A percentile compares a stretch with the other conserved stretches of the same genome.
Evolutionary conservation across 2,888 invertebrate genomes (phyloP).

Genomic region (Rhamphomyia laevipes): DNA sequence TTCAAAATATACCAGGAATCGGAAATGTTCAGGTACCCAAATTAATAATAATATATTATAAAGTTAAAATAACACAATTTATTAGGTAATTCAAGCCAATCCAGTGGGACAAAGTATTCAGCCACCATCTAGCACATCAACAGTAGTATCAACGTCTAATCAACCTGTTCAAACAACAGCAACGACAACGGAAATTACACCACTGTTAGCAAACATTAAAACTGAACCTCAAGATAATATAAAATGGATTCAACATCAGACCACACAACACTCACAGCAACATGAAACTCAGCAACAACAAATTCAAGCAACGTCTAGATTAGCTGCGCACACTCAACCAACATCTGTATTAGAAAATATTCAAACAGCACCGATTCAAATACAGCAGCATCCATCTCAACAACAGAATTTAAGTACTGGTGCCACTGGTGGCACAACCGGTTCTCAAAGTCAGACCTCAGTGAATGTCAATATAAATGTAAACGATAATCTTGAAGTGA

Average conservation of each 20-base stretch:
- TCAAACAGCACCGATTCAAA: constrained; percentile 14
- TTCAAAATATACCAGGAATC: constrained; percentile 66
- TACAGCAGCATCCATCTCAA: constrained; percentile 28
- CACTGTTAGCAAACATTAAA: constrained; percentile 19
- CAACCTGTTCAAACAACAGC: constrained; percentile 20
- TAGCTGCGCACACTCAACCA: too few species aligned
- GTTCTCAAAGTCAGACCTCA: constrained; percentile 22
- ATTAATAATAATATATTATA: too few species aligned
- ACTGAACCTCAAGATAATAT: constrained; percentile 31
- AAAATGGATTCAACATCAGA: constrained; percentile 11
- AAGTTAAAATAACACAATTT: constrained; percentile 13
- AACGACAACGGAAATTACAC: constrained; percentile 21
- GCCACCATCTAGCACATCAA: constrained; percentile 21
- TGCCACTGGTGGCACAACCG: constrained; percentile 4
- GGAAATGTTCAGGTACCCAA: constrained; percentile 56
- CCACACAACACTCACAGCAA: not conserved
- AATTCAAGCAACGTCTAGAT: constrained; percentile 14
- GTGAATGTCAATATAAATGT: constrained; percentile 34
- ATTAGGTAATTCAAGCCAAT: constrained; percentile 16
- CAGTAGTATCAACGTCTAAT: constrained; percentile 24
- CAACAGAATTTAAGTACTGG: constrained; percentile 17
- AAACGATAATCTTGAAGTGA: constrained; percentile 27
- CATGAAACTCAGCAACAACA: constrained; percentile 17
- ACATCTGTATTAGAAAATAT: too few species aligned
- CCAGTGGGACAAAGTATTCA: constrained; percentile 4